Base-by-base conservation (phyloP, 2,888 invertebrate species). In the Crocallis elinguaria region DNA sequence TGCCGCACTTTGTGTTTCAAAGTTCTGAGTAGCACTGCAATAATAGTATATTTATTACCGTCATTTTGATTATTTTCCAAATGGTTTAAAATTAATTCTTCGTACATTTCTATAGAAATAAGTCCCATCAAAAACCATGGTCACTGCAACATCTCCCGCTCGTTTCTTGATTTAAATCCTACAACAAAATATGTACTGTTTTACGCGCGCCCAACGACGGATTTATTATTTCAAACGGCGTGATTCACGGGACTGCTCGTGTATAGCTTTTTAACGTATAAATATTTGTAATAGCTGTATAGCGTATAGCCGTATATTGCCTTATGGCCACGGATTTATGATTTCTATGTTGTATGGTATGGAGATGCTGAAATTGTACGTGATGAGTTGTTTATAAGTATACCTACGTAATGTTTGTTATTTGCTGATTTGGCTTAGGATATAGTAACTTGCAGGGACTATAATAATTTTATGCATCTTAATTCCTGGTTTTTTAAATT, bases 111-210 rank as follows among this genome's bases (percentile, higher is more conserved):
- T 19, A 5, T 19, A 19, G 3, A 8, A 7, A n/a, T n/a, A 9
- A n/a, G 9, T n/a, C 1, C 1, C 9, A 9, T 3, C 25, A 1
- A n/a, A 33, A 43, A 21, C 1, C 35, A 58, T 82, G 62, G 71
- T 6, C 59, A 76, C 75, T 63, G 19, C 45, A 73, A 27, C 44
- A 62, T 65, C 73, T 75, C 79, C 55, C 74, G 78, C 84, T 77
- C 83, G 77, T 73, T 77, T 69, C 82, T 83, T 84, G 83, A 87
- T 87, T 84, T 86, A 88, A 85, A 76, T 77, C 75, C 72, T 63
- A 67, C 73, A 82, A 80, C 83, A 82, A 85, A 83, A 84, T 86
- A 87, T 86, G 82, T 82, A 88, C 82, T 88, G 87, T 78, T 85
- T 85, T 82, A 86, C 82, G 71, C 64, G 45, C 57, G 55, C 57